phyloP scores from a whole-genome alignment of 2,797 vertebrate genomes.

The Buceros bicornis region DNA sequence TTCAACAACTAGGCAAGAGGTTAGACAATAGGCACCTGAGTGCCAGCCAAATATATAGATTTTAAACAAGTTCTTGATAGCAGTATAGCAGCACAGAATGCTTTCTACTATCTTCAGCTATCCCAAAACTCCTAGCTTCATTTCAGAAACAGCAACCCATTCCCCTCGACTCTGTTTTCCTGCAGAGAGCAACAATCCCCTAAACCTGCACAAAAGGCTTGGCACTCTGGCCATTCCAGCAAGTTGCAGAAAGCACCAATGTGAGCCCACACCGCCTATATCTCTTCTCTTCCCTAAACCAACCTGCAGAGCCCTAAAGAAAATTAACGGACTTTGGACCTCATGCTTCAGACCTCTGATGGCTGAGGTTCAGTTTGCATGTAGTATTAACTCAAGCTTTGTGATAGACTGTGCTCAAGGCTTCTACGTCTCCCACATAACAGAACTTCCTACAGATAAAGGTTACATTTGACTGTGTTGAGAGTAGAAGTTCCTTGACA shows the following conservation, averaged over 20 bases:
- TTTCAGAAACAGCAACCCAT: neutral
- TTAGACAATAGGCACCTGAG: neutral
- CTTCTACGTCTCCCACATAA: neutral
- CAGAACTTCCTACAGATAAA: constrained; percentile 26
- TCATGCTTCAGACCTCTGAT: neutral
- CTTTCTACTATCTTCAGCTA: neutral
- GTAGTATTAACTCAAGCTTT: neutral
- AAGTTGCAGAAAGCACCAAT: neutral
- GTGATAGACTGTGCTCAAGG: neutral
- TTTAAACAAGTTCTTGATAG: neutral
- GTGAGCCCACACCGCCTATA: neutral
- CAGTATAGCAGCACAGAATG: neutral
- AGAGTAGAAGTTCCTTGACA: constrained; percentile 17
- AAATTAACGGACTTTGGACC: neutral
- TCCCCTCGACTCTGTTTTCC: neutral
- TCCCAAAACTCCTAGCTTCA: neutral
- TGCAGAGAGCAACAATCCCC: neutral
- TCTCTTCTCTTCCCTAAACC: neutral
- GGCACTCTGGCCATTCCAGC: neutral
- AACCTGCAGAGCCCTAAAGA: neutral
- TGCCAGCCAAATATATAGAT: neutral
- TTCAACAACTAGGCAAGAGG: neutral
- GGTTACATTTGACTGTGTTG: neutral
- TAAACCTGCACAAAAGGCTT: neutral
- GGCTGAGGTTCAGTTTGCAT: neutral